Base-by-base conservation (phyloP, 30 jellyfish, hydroid and myxozoan species). In the Hydractinia echinata region DNA sequence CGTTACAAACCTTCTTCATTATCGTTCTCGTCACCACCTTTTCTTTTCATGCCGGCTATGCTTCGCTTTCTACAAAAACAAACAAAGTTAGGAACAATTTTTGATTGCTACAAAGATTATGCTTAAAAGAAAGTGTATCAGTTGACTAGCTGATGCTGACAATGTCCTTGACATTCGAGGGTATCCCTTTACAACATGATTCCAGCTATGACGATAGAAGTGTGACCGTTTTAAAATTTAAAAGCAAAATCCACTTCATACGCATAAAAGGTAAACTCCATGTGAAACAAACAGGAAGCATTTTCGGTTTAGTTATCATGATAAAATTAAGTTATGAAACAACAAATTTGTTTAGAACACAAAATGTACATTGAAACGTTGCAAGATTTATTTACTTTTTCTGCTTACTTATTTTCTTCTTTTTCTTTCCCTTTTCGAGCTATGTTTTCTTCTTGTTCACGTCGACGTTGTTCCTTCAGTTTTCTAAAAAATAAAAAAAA, bases 381-480 rank as follows among this genome's bases (percentile, higher is more conserved):
- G n/a, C n/a, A n/a, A n/a, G n/a, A n/a, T n/a, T n/a, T n/a, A n/a
- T n/a, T n/a, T n/a, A n/a, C n/a, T n/a, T 11, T 13, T 58, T 58
- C 7, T 5, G 30, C 88, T 5, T 76, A 86, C 97, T 86, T 91
- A 89, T 91, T 78, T 48, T 61, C 66, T 55, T 91, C 84, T 77
- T 82, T 86, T 68, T 56, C 83, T 39, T 30, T 76, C 52, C 83
- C 86, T 80, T 91, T 91, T 53, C 55, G 76, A 66, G 79, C 66
- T 4, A 91, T 86, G 62, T 91, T 91, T 67, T 79, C 94, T 73
- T 91, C 96, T 67, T 91, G 97, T 48, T 86, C 83, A 54, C 70
- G 73, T 81, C 76, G 82, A 49, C 97, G 73, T 55, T 61, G 54
- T 72, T 85, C 91, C 68, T 91, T 91, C 82, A 85, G 84, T 68